Conservation (phyloP, 1,140 invertebrate species). For the Neuroterus valhalla region DNA sequence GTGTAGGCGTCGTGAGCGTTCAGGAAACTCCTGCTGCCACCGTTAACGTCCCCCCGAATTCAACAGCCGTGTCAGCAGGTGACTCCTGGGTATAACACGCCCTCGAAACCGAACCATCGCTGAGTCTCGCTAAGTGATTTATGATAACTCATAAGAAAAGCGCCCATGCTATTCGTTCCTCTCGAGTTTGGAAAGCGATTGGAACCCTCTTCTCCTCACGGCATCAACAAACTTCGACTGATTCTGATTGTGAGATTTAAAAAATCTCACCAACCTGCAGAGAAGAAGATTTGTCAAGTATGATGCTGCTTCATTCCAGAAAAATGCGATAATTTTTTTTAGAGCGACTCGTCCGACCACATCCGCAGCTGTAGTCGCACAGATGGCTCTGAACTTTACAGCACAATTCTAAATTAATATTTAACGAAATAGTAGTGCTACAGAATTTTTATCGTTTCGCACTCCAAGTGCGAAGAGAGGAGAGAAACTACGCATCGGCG, state of each 20-base stretch:
- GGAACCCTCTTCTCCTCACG: too few species aligned
- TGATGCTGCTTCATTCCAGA: not conserved
- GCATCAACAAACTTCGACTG: too few species aligned
- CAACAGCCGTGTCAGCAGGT: slow-evolving; percentile 73
- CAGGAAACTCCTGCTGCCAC: slow-evolving; percentile 64
- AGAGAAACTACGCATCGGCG: too few species aligned
- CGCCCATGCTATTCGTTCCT: too few species aligned
- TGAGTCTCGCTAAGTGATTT: slow-evolving; percentile 10
- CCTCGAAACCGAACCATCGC: slow-evolving; percentile 30
- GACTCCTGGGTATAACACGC: slow-evolving; percentile 77
- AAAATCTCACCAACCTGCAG: too few species aligned
- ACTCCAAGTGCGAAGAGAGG: not conserved
- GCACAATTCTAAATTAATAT: slow-evolving; percentile 67
- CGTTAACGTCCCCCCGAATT: slow-evolving; percentile 68
- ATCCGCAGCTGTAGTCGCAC: slow-evolving; percentile 64
- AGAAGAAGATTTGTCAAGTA: not conserved
- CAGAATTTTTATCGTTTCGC: not conserved
- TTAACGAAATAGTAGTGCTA: slow-evolving; percentile 18
- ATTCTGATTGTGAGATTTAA: too few species aligned
- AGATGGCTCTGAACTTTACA: slow-evolving; percentile 65
- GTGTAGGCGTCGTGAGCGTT: slow-evolving; percentile 38
- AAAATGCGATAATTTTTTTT: slow-evolving; percentile 1
- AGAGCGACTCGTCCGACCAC: slow-evolving; percentile 43
- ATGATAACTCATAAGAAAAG: too few species aligned
- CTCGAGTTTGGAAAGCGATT: too few species aligned